Conservation (phyloP, 2,113 vertebrate genomes). For the Candoia aspera region DNA sequence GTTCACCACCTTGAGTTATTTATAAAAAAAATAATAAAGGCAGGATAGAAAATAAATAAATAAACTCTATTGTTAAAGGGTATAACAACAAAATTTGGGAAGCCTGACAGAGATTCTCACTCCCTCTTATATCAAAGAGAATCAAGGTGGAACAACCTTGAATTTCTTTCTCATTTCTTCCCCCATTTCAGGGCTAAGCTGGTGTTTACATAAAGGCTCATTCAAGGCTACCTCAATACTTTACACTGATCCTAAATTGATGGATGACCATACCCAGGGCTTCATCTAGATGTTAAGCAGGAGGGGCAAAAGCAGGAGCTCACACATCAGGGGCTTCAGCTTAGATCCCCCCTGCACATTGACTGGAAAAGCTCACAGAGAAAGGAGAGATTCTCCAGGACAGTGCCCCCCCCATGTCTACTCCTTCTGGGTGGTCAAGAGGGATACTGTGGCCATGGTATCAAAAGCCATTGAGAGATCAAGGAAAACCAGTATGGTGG, state of each 20-base stretch:
- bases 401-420: neutral
- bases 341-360: neutral
- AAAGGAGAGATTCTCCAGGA: neutral
- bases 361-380: neutral
- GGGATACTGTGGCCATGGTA: neutral
- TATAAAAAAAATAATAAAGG: too few relatives aligned
- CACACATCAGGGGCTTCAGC: neutral
- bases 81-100: neutral
- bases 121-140: neutral
- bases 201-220: neutral
- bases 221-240: neutral
- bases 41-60: too few relatives aligned
- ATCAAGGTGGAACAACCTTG: neutral
- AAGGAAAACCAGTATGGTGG: neutral
- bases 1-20: too few relatives aligned
- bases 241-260: neutral
- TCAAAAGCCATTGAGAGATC: neutral
- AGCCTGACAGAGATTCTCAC: neutral
- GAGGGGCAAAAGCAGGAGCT: neutral
- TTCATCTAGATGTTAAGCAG: neutral
- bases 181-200: neutral
- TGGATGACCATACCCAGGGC: neutral
- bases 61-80: neutral
- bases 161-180: neutral
- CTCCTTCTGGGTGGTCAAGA: neutral